Conservation (phyloP, 2,797 vertebrate genomes). For the Rhinella marina region DNA sequence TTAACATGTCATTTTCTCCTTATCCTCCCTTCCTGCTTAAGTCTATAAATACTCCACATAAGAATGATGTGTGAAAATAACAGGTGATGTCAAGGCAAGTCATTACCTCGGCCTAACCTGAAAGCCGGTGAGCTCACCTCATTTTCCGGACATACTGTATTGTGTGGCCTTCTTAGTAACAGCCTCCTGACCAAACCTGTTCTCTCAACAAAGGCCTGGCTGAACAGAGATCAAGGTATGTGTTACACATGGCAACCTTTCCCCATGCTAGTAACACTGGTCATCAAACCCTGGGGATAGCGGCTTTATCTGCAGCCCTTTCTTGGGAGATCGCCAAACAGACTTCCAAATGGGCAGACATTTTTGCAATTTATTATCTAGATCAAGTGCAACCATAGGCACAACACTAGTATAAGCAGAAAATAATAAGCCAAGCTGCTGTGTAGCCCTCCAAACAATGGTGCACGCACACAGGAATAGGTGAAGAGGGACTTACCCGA, state of each 20-base stretch:
- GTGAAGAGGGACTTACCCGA: too few species aligned
- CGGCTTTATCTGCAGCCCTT: background rate
- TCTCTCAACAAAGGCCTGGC: background rate
- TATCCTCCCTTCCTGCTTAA: constrained; percentile 22
- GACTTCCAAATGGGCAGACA: too few species aligned
- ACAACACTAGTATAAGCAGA: too few species aligned
- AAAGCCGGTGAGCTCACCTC: constrained; percentile 13
- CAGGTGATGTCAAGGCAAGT: constrained; percentile 31
- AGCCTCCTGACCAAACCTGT: constrained; percentile 1
- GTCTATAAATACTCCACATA: constrained; percentile 25
- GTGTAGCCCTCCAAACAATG: too few species aligned
- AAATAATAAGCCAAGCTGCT: too few species aligned
- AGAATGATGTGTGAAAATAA: constrained; percentile 31
- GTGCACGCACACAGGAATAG: too few species aligned
- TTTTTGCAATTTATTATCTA: too few species aligned
- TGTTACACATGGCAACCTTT: background rate
- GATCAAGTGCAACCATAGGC: too few species aligned
- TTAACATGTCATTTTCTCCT: background rate
- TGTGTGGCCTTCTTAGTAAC: background rate
- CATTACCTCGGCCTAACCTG: background rate
- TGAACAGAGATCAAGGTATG: background rate
- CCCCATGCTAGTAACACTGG: background rate
- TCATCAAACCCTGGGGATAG: background rate
- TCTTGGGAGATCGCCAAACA: too few species aligned
- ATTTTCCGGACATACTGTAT: background rate